Evolutionary conservation across 35 echinoderm and acorn worm species (phyloP).

Genomic region (Strongylocentrotus purpuratus): DNA sequence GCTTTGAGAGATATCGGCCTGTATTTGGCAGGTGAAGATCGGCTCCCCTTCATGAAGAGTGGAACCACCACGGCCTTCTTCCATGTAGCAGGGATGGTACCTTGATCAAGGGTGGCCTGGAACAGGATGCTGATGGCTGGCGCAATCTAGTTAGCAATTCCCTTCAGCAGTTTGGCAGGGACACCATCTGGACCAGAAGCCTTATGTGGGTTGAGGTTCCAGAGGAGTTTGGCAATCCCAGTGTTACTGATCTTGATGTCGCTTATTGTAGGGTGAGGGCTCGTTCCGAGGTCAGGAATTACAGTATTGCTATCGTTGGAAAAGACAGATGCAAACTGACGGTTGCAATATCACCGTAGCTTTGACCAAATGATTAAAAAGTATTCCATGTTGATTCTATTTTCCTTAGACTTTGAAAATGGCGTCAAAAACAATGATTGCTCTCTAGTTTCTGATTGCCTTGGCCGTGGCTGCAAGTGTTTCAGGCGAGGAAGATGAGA

Average conservation of each 20-base stretch:
- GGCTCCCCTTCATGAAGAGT: not conserved
- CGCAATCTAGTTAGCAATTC: not conserved
- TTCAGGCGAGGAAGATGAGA: too few species aligned
- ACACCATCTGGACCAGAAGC: not conserved
- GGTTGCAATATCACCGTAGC: too few species aligned
- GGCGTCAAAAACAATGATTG: too few species aligned
- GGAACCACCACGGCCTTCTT: not conserved
- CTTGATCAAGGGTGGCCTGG: not conserved
- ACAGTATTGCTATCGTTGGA: not conserved
- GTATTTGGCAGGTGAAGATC: not conserved
- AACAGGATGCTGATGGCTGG: constrained; percentile 22
- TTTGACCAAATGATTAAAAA: too few species aligned
- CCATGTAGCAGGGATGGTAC: too few species aligned
- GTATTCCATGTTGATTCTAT: too few species aligned
- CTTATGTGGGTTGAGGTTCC: not conserved
- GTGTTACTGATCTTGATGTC: not conserved
- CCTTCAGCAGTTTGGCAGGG: constrained; percentile 1
- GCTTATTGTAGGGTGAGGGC: not conserved
- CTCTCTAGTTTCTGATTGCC: too few species aligned
- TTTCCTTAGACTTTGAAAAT: too few species aligned
- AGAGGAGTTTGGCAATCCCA: not conserved
- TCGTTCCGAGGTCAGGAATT: not conserved
- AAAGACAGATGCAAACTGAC: constrained; percentile 36
- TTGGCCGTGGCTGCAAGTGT: too few species aligned
- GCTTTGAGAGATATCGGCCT: not conserved